Evolutionary conservation across 2,888 invertebrate genomes (phyloP), one percentile per base, ranked within the genome.

Genomic region (Tachina lurida): DNA sequence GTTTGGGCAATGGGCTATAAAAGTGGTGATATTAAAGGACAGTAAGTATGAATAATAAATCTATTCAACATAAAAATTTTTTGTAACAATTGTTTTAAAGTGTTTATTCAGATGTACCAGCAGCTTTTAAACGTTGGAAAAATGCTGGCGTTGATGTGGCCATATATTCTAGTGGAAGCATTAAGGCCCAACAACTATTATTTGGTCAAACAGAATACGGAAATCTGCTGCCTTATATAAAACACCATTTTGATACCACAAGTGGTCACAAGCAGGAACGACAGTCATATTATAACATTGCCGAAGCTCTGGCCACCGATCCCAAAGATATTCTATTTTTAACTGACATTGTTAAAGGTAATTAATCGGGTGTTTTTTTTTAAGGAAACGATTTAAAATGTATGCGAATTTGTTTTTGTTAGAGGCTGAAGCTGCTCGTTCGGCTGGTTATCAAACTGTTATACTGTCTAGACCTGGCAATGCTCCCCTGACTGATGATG

Each of bases 141-240:
- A 93, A 95, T 5, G 93, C 94, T 15, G 96, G 95, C 13, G 94
- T 95, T 49, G 95, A 94, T 87, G 93, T 98, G 68, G 98, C 95
- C 90, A 95, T 98, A 85, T 99, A 97, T 92, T 98, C 98, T 0
- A 98, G 98, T 41, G 98, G 98, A 65, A 98, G 97, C 77, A 95
- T 97, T 1, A 96, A 96, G 89, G 97, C 98, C 15, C 99, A 99
- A 92, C 96, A 97, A 91, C 94, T 98, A 12, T 94, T 98, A 5
- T 98, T 98, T 92, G 94, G 94, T 0, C 94, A 97, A 92, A 95
- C 97, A 3, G 93, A 93, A 19, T 94, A 95, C 62, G 98, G 98
- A 0, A 96, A 98, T 92, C 91, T 98, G 87, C 93, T 95, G 88
- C 95, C 95, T 60, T 92, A 93, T 77, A 94, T 99, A 81, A 94